Evolutionary conservation across 2,113 vertebrate genomes (phyloP), one percentile per base, ranked within the genome.

Genomic region (Leucopsar rothschildi): DNA sequence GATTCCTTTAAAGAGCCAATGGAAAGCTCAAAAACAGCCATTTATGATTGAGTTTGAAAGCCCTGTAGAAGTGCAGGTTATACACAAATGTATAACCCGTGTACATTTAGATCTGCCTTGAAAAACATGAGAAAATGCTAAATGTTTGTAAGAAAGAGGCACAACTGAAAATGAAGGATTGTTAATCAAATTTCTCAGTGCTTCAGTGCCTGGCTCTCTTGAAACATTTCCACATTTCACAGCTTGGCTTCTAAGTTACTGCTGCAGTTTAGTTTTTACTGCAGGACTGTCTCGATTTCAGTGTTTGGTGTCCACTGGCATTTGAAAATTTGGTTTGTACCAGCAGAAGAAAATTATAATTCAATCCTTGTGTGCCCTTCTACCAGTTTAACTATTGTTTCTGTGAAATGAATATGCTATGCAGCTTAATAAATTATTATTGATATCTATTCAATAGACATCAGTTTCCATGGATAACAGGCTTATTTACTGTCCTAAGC

Each of bases 211-310:
- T 93, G 88, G 63, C 72, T 95, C 92, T 94, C 88, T 94, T 33
- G 59, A 93, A 96, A 93, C 60, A 73, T 82, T 95, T 35, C 56
- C 60, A 86, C 93, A 95, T 97, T 97, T 97, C 95, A 72, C 86
- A 97, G 75, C 47, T 93, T 84, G 91, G 86, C 71, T 56, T 87
- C 88, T 94, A 68, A 95, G 87, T 95, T 95, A 93, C 50, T 83
- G 25, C 52, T 95, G 96, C 88, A 96, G 35, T 59, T 96, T 93
- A 94, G 85, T 72, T 90, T 57, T 52, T 64, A 45, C 49, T 59
- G 33, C 33, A 72, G 63, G 23, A 29, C 52, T 66, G 33, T 33
- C 39, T 35, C 47, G 39, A 25, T 69, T 89, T 81, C 57, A 61
- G 19, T n/a, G 28, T 52, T 81, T 75, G 10, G 10, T 55, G 40